Evolutionary conservation across 1,140 invertebrate genomes (phyloP).

Genomic region (Drosophila sturtevanti): DNA sequence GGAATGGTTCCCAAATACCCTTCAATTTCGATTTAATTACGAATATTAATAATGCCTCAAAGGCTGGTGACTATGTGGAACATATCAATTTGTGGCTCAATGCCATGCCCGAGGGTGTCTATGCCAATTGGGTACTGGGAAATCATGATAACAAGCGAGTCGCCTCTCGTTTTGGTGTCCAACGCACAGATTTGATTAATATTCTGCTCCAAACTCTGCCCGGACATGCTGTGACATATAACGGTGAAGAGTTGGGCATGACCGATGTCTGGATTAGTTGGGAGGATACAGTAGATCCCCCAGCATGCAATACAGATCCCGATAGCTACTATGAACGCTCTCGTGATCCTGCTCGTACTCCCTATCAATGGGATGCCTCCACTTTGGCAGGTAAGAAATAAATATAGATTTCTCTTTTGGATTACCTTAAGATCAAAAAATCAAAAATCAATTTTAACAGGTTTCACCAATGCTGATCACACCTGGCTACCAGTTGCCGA

Average conservation of each 20-base stretch:
- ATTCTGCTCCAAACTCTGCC: slow-evolving; percentile 87
- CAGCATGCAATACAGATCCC: slow-evolving; percentile 71
- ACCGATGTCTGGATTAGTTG: slow-evolving; percentile 85
- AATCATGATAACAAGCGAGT: slow-evolving; percentile 89
- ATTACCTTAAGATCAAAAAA: too few species aligned
- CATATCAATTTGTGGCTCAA: slow-evolving; percentile 85
- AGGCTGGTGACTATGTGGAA: slow-evolving; percentile 84
- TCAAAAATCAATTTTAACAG: slow-evolving; percentile 19
- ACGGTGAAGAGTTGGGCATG: slow-evolving; percentile 94
- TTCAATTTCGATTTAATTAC: slow-evolving; percentile 86
- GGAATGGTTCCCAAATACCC: slow-evolving; percentile 86
- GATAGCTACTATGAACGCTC: slow-evolving; percentile 67
- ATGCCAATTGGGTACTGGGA: slow-evolving; percentile 85
- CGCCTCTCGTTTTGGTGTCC: slow-evolving; percentile 85
- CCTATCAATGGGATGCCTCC: slow-evolving; percentile 87
- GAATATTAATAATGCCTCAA: slow-evolving; percentile 84
- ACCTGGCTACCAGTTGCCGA: slow-evolving; percentile 88
- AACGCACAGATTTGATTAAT: slow-evolving; percentile 87
- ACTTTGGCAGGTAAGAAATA: slow-evolving; percentile 82
- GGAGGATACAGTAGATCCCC: slow-evolving; percentile 83
- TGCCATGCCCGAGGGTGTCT: slow-evolving; percentile 83
- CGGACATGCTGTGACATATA: slow-evolving; percentile 88
- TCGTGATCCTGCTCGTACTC: slow-evolving; percentile 86
- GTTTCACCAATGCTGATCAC: slow-evolving; percentile 85
- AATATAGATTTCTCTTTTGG: background rate